phyloP scores from a whole-genome alignment of 1,140 invertebrate genomes.

The Lepidurus packardi region DNA sequence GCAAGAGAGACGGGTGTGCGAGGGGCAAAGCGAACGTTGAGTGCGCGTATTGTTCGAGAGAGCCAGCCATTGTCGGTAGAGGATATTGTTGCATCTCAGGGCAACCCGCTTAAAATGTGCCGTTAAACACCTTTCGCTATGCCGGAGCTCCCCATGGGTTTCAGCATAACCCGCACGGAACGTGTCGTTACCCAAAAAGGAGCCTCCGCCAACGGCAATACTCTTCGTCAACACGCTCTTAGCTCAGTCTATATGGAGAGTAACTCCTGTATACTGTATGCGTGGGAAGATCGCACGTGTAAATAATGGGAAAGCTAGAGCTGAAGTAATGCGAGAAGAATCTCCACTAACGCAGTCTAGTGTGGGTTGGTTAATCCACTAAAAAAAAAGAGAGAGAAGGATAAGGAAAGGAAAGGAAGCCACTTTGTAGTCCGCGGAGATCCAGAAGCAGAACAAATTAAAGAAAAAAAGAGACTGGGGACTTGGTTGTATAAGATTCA shows the following conservation, averaged over 20 bases:
- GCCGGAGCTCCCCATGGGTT: not conserved
- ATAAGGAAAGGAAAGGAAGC: not conserved
- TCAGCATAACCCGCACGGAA: not conserved
- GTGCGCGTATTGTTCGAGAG: slow-evolving; percentile 12
- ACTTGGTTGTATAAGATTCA: not conserved
- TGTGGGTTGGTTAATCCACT: not conserved
- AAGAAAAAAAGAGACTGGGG: not conserved
- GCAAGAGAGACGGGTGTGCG: not conserved
- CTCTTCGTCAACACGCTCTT: not conserved
- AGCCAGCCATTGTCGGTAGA: not conserved
- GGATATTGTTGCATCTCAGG: not conserved
- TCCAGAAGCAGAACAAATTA: not conserved
- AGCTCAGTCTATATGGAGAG: not conserved
- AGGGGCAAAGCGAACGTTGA: not conserved
- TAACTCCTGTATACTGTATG: not conserved
- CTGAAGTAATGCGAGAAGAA: not conserved
- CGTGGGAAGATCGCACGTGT: slow-evolving; percentile 6
- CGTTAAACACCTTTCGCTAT: slow-evolving; percentile 4
- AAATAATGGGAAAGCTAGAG: not conserved
- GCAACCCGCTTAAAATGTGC: not conserved
- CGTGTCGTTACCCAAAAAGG: not conserved
- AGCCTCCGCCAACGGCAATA: not conserved
- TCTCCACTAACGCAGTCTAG: not conserved
- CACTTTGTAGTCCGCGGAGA: not conserved
- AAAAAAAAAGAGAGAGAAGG: not conserved